A percentile compares a stretch with the other conserved stretches of the same genome.
Evolutionary conservation across 2,113 vertebrate species (phyloP).

Genomic region (Capreolus pygargus): DNA sequence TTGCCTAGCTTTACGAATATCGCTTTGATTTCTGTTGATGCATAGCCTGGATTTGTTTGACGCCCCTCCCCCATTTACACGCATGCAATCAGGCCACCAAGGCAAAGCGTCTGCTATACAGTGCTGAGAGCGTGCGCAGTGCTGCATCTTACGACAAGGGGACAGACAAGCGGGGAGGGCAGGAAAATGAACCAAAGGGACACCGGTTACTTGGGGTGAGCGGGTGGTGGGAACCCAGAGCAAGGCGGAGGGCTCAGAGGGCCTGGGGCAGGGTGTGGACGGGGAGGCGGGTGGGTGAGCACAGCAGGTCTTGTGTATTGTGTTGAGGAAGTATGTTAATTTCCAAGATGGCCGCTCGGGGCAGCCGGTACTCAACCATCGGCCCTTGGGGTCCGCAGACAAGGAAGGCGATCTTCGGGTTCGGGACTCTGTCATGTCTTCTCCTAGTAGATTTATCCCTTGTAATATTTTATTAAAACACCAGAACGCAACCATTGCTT

Average conservation of each 20-base stretch:
- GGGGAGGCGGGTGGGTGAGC: slow-evolving; percentile 41
- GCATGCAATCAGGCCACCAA: slow-evolving; percentile 82
- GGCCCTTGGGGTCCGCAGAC: neutral
- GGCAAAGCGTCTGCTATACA: slow-evolving; percentile 76
- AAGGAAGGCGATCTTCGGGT: slow-evolving; percentile 59
- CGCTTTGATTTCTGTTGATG: slow-evolving; percentile 88
- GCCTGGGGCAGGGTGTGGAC: neutral
- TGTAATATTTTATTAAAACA: slow-evolving; percentile 80
- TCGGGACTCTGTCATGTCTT: slow-evolving; percentile 62
- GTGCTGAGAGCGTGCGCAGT: slow-evolving; percentile 78
- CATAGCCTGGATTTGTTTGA: slow-evolving; percentile 82
- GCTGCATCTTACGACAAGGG: slow-evolving; percentile 68
- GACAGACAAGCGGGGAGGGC: slow-evolving; percentile 60
- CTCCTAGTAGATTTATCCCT: slow-evolving; percentile 74
- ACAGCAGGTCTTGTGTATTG: slow-evolving; percentile 60
- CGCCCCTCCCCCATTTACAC: slow-evolving; percentile 74
- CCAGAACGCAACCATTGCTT: slow-evolving; percentile 57
- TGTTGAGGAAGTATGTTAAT: slow-evolving; percentile 51
- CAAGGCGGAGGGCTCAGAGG: neutral
- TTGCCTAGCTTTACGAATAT: slow-evolving; percentile 89
- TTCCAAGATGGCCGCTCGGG: slow-evolving; percentile 22
- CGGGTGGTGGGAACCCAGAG: slow-evolving; percentile 49
- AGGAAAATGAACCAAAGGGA: slow-evolving; percentile 42
- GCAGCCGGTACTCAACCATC: neutral
- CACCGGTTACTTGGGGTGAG: slow-evolving; percentile 20